These are phyloP conservation scores for Schizothorax lantsangensis DNA, from an alignment of 2,797 vertebrate genomes.

Conservation along the genomic window DNA sequence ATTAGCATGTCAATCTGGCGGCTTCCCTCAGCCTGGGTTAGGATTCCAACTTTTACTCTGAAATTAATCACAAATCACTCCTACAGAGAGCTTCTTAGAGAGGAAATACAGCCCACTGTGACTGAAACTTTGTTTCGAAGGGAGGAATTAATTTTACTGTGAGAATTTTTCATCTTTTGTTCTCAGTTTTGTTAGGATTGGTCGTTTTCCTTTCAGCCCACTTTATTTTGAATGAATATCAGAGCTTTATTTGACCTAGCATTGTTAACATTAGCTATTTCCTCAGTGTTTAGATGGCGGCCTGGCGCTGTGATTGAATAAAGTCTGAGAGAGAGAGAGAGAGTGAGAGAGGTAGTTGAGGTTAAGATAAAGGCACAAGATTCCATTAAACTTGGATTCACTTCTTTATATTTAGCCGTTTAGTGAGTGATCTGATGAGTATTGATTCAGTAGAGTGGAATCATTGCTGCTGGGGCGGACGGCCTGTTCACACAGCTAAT, in stretches of 20 bases:
- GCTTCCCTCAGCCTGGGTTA: slow-evolving; percentile 15
- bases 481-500: slow-evolving; percentile 50
- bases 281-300: slow-evolving; percentile 30
- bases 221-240: slow-evolving; percentile 10
- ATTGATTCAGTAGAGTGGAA: slow-evolving; percentile 48
- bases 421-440: slow-evolving; percentile 53
- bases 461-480: slow-evolving; percentile 37
- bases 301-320: slow-evolving; percentile 21
- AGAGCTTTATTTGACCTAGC: slow-evolving; percentile 13
- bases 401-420: slow-evolving; percentile 52
- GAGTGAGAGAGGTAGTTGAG: slow-evolving; percentile 1
- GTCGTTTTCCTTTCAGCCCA: background rate
- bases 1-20: slow-evolving; percentile 45
- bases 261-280: slow-evolving; percentile 34
- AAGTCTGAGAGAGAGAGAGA: background rate
- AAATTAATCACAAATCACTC: slow-evolving; percentile 39
- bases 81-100: slow-evolving; percentile 28
- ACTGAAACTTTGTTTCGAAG: slow-evolving; percentile 18
- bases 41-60: slow-evolving; percentile 17
- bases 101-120: slow-evolving; percentile 18
- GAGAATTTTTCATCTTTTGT: slow-evolving; percentile 15
- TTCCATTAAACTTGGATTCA: slow-evolving; percentile 53
- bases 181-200: background rate
- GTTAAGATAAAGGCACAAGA: slow-evolving; percentile 39
- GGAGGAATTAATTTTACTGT: slow-evolving; percentile 17